Conservation (phyloP, 2,113 vertebrate species). For the Megaleporinus macrocephalus region DNA sequence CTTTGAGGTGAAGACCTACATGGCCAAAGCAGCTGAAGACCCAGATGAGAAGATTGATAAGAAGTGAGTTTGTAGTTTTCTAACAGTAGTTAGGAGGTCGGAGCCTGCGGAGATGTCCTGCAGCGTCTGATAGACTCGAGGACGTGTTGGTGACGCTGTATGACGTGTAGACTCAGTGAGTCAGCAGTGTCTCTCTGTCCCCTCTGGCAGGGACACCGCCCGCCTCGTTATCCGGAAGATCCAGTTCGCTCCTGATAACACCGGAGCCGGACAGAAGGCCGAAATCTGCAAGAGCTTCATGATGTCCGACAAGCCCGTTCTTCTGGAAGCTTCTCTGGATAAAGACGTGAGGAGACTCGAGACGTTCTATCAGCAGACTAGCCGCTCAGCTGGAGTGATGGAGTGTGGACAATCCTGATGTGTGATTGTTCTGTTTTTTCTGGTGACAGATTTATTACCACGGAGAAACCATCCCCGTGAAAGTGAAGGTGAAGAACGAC, state of each 20-base stretch:
- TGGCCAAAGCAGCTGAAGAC: constrained; percentile 77
- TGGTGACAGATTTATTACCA: constrained; percentile 85
- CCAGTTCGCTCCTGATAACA: constrained; percentile 81
- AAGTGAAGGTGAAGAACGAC: constrained; percentile 87
- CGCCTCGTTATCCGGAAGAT: constrained; percentile 88
- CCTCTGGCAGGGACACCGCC: constrained; percentile 81
- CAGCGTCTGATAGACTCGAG: too few species aligned
- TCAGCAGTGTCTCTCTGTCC: too few species aligned
- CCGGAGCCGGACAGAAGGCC: constrained; percentile 72
- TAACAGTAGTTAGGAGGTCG: too few species aligned
- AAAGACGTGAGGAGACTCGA: constrained; percentile 78
- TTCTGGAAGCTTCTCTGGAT: constrained; percentile 84
- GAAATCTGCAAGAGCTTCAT: constrained; percentile 88
- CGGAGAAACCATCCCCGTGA: constrained; percentile 81
- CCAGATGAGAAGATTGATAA: constrained; percentile 89
- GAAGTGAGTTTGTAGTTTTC: constrained; percentile 74
- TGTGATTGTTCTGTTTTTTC: too few species aligned
- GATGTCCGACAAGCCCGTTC: constrained; percentile 90
- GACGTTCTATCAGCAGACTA: not conserved
- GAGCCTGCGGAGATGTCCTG: too few species aligned
- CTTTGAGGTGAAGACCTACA: constrained; percentile 89
- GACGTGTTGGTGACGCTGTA: too few species aligned
- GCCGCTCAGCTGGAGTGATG: too few species aligned
- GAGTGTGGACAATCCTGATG: too few species aligned
- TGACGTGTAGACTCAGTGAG: too few species aligned